Percentiles rank a stretch among this genome's conserved stretches.
These are phyloP conservation scores for Cantharis rustica DNA, from an alignment of 2,888 invertebrate genomes.

Conservation along the genomic window DNA sequence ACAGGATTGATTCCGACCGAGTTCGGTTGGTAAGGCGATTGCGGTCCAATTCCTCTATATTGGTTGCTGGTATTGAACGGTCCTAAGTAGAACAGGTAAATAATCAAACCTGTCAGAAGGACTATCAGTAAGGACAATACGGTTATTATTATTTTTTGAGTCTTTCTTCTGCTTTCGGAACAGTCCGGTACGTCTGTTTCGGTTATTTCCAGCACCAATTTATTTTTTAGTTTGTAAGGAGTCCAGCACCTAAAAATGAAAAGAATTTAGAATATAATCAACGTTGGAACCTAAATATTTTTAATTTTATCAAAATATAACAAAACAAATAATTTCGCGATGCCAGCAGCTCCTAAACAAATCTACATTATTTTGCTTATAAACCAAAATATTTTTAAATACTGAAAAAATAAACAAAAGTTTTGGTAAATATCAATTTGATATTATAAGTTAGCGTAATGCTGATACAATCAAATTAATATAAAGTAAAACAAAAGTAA, in stretches of 20 bases:
- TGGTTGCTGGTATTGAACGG: conserved; percentile 30
- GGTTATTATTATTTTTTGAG: conserved; percentile 47
- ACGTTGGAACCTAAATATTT: too few relatives aligned
- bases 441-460: too few relatives aligned
- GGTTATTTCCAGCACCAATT: conserved; percentile 40
- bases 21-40: conserved; percentile 45
- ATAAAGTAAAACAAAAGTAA: too few relatives aligned
- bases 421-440: too few relatives aligned
- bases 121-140: conserved; percentile 43
- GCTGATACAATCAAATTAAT: too few relatives aligned
- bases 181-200: conserved; percentile 46
- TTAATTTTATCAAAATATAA: too few relatives aligned
- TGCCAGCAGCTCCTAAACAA: too few relatives aligned
- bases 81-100: conserved; percentile 47
- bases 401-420: too few relatives aligned
- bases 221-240: conserved; percentile 41
- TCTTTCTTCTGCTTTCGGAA: conserved; percentile 39
- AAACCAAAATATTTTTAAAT: too few relatives aligned
- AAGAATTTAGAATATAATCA: too few relatives aligned
- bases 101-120: conserved; percentile 43
- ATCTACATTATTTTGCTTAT: too few relatives aligned
- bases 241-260: conserved; percentile 46
- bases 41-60: conserved; percentile 41
- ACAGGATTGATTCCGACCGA: conserved; percentile 18
- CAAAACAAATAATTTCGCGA: too few relatives aligned